These are phyloP conservation scores for Ficedula albicollis DNA, from an alignment of 2,797 vertebrate species.

Conservation along the genomic window DNA sequence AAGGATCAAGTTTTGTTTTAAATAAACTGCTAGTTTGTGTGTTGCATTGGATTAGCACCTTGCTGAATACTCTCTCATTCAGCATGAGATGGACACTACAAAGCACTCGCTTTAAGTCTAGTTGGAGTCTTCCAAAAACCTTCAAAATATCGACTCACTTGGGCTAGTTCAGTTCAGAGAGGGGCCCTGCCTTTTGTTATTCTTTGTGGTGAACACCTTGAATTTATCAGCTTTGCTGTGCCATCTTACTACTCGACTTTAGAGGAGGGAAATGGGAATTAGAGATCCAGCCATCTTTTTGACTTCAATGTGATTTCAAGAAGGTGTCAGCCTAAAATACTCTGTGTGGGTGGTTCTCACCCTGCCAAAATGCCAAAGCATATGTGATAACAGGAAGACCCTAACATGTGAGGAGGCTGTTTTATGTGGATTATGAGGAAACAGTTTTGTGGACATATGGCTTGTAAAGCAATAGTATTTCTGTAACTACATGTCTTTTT, in stretches of 20 bases:
- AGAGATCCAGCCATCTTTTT: neutral
- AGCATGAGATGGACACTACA: conserved; percentile 3
- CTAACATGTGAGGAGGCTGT: neutral
- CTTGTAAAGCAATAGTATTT: neutral
- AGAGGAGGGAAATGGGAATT: neutral
- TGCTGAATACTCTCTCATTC: conserved; percentile 18
- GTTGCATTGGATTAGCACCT: conserved; percentile 57
- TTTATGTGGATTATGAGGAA: neutral
- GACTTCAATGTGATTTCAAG: neutral
- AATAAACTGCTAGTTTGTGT: conserved; percentile 75
- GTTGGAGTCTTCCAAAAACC: neutral
- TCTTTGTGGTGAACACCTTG: neutral
- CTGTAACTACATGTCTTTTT: neutral
- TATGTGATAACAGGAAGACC: neutral
- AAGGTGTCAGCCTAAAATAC: neutral
- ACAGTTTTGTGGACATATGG: neutral
- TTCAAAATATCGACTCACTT: neutral
- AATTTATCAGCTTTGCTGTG: neutral
- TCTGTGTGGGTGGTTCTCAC: neutral
- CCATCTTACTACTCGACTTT: neutral
- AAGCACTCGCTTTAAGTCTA: neutral
- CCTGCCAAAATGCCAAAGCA: neutral
- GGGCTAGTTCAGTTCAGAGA: neutral
- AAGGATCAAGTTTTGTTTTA: conserved; percentile 77
- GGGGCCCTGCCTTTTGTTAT: neutral